These are phyloP conservation scores for Drosophila neotestacea DNA, from an alignment of 2,888 invertebrate genomes.

Conservation along the genomic window DNA sequence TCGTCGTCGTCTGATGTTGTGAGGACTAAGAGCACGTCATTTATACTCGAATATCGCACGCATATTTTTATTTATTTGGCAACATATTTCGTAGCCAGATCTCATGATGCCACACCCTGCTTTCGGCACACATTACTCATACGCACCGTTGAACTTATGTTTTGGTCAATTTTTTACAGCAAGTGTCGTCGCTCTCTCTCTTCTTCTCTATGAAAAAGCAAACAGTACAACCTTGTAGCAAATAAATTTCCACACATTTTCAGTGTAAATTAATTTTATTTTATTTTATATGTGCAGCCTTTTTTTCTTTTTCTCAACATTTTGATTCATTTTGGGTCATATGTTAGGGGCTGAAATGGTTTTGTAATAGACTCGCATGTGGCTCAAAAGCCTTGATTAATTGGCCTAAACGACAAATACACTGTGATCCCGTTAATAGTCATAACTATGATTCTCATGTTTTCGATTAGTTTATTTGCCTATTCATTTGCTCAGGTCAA, in stretches of 20 bases:
- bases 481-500: slow-evolving; percentile 1
- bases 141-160: slow-evolving; percentile 73
- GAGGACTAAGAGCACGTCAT: slow-evolving; percentile 61
- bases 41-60: slow-evolving; percentile 44
- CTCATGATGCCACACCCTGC: slow-evolving; percentile 8
- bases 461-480: slow-evolving; percentile 46
- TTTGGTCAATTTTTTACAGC: slow-evolving; percentile 70
- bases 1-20: slow-evolving; percentile 21
- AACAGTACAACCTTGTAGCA: slow-evolving; percentile 10
- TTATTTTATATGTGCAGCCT: slow-evolving; percentile 42
- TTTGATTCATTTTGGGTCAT: slow-evolving; percentile 59
- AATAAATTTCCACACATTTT: slow-evolving; percentile 68
- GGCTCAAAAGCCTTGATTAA: slow-evolving; percentile 59
- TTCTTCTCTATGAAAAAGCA: background rate
- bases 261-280: slow-evolving; percentile 70
- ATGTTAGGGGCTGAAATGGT: slow-evolving; percentile 41
- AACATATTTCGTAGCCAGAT: slow-evolving; percentile 63
- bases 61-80: slow-evolving; percentile 66
- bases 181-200: slow-evolving; percentile 14
- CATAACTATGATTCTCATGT: slow-evolving; percentile 17
- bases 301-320: slow-evolving; percentile 16
- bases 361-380: slow-evolving; percentile 17
- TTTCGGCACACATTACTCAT: slow-evolving; percentile 51
- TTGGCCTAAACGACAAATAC: slow-evolving; percentile 51
- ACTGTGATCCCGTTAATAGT: slow-evolving; percentile 29